phyloP scores from a whole-genome alignment of 2,113 vertebrate species.

The Pangasianodon gigas region DNA sequence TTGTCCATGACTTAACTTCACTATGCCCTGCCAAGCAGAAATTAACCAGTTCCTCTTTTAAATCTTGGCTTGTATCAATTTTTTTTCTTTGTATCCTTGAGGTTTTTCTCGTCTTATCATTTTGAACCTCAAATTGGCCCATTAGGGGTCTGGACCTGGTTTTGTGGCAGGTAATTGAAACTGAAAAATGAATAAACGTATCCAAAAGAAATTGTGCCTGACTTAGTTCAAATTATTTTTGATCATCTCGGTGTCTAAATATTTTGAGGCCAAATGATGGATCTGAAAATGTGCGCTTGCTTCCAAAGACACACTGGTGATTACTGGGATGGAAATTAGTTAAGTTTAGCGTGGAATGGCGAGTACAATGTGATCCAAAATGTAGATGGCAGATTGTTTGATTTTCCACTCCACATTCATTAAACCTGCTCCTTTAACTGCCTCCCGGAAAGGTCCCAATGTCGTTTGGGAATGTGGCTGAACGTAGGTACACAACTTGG shows the following conservation, averaged over 20 bases:
- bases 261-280: neutral
- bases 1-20: neutral
- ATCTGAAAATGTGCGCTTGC: neutral
- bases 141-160: neutral
- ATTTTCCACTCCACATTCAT: neutral
- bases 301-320: neutral
- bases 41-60: neutral
- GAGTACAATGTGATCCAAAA: neutral
- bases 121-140: neutral
- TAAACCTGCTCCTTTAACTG: neutral
- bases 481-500: neutral
- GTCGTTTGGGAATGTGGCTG: constrained; percentile 27
- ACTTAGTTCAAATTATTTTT: neutral
- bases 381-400: neutral
- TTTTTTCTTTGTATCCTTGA: neutral
- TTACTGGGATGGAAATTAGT: neutral
- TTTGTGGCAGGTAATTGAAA: neutral
- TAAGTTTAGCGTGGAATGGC: neutral
- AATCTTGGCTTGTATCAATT: neutral
- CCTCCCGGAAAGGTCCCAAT: neutral
- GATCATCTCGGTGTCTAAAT: neutral
- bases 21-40: neutral
- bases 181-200: neutral
- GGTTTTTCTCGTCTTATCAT: neutral
- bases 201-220: neutral